These are phyloP conservation scores for Pseudomyrmex flavicornis DNA, from an alignment of 1,140 invertebrate genomes.

Conservation along the genomic window DNA sequence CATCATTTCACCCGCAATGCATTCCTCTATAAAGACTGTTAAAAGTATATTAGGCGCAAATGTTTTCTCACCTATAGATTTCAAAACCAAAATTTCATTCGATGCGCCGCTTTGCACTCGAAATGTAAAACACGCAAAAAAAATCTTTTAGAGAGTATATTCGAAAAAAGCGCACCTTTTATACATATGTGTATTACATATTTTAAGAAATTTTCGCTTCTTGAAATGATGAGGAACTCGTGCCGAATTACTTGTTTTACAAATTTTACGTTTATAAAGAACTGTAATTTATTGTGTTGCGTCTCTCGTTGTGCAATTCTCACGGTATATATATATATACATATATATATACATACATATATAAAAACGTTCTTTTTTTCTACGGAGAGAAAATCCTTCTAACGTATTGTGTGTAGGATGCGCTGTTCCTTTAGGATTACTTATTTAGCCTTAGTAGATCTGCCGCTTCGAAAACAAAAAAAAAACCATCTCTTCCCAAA, in stretches of 20 bases:
- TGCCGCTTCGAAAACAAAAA: constrained; percentile 1
- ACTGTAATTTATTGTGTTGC: constrained; percentile 50
- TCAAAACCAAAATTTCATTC: constrained; percentile 10
- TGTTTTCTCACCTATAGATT: constrained; percentile 38
- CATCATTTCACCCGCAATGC: constrained; percentile 66
- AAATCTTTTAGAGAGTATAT: constrained; percentile 49
- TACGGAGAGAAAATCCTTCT: constrained; percentile 27
- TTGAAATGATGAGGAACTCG: constrained; percentile 33
- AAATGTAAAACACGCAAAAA: constrained; percentile 46
- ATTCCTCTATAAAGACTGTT: constrained; percentile 75
- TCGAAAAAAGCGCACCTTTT: constrained; percentile 28
- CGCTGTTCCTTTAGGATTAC: constrained; percentile 42
- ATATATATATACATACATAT: too few species aligned
- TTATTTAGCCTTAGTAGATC: constrained; percentile 43
- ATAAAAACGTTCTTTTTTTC: constrained; percentile 4
- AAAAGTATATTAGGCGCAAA: constrained; percentile 49
- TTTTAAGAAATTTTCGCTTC: constrained; percentile 39
- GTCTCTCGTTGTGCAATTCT: constrained; percentile 27
- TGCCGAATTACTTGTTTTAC: constrained; percentile 49
- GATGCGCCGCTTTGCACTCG: constrained; percentile 41
- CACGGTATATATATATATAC: background rate
- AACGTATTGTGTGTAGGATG: constrained; percentile 28
- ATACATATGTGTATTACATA: constrained; percentile 33
- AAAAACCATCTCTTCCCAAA: constrained; percentile 45
- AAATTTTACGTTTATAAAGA: constrained; percentile 50